Evolutionary conservation across 2,888 invertebrate genomes (phyloP), one percentile per base, ranked within the genome.

Genomic region (Anagyrus pseudococci): DNA sequence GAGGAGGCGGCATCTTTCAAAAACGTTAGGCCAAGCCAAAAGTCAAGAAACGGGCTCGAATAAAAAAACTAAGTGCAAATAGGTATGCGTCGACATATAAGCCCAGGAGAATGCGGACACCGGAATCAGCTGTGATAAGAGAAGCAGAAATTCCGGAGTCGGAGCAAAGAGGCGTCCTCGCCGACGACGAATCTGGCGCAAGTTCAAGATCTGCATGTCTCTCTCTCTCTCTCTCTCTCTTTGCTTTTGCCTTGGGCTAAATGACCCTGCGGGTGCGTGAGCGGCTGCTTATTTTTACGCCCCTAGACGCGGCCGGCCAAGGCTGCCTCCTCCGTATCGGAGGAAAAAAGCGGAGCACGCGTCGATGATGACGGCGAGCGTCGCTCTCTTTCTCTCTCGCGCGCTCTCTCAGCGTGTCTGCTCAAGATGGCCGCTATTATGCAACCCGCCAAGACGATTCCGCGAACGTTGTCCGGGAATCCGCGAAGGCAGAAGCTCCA

Each of bases 341-440:
- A n/a, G n/a, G n/a, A n/a, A n/a, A n/a, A n/a, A n/a, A n/a, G n/a
- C n/a, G n/a, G n/a, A n/a, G n/a, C n/a, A n/a, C n/a, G n/a, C n/a
- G n/a, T n/a, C n/a, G n/a, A n/a, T n/a, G n/a, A n/a, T n/a, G n/a
- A n/a, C n/a, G n/a, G n/a, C n/a, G n/a, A n/a, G n/a, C n/a, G n/a
- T n/a, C n/a, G n/a, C n/a, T n/a, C n/a, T n/a, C n/a, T n/a, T n/a
- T n/a, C n/a, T n/a, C n/a, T n/a, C n/a, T n/a, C n/a, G n/a, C n/a
- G n/a, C n/a, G n/a, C n/a, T n/a, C n/a, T n/a, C n/a, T n/a, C n/a
- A n/a, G 10, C 29, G 29, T 7, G 4, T 29, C 29, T 29, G 29
- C 29, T 75, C 77, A 79, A 79, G 71, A 80, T 80, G 79, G 80
- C 75, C 63, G 72, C 73, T 70, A 74, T 80, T 80, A 79, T 73